Conservation (phyloP, 1,140 invertebrate genomes). For the Theocolax elegans region DNA sequence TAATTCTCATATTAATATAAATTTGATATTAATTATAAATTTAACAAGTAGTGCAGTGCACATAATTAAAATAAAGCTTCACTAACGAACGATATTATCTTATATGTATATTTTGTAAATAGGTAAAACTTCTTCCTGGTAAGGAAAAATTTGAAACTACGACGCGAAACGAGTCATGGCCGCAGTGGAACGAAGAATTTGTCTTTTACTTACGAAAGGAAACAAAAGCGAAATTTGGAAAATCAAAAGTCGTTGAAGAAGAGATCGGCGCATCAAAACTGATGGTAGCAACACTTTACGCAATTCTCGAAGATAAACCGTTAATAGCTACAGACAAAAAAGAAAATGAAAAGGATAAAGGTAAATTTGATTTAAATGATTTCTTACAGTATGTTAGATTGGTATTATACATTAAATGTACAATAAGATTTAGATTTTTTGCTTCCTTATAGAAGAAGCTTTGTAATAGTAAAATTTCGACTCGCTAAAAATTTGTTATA, state of each 20-base stretch:
- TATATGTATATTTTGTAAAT: too few relatives aligned
- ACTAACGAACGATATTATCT: too few relatives aligned
- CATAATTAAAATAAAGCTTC: too few relatives aligned
- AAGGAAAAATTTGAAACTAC: conserved; percentile 79
- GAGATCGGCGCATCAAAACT: conserved; percentile 75
- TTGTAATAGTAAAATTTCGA: too few relatives aligned
- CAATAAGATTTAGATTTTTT: too few relatives aligned
- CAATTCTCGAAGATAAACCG: conserved; percentile 73
- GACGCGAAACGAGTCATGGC: conserved; percentile 79
- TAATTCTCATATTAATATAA: too few relatives aligned
- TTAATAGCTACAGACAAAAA: conserved; percentile 65
- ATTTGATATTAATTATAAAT: too few relatives aligned
- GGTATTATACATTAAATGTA: too few relatives aligned
- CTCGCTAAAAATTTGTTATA: too few relatives aligned
- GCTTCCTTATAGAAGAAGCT: too few relatives aligned
- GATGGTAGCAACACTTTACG: conserved; percentile 79
- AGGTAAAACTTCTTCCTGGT: conserved; percentile 80
- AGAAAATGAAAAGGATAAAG: conserved; percentile 60
- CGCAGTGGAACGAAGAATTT: conserved; percentile 82
- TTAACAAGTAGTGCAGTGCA: too few relatives aligned
- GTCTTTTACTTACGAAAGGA: conserved; percentile 72
- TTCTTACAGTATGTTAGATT: too few relatives aligned
- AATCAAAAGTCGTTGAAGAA: conserved; percentile 64
- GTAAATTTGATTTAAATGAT: conserved; percentile 15
- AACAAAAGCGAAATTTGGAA: conserved; percentile 65